These are phyloP conservation scores for Mesorhabditis sp. DNA, from an alignment of 2,888 invertebrate species.

Conservation along the genomic window DNA sequence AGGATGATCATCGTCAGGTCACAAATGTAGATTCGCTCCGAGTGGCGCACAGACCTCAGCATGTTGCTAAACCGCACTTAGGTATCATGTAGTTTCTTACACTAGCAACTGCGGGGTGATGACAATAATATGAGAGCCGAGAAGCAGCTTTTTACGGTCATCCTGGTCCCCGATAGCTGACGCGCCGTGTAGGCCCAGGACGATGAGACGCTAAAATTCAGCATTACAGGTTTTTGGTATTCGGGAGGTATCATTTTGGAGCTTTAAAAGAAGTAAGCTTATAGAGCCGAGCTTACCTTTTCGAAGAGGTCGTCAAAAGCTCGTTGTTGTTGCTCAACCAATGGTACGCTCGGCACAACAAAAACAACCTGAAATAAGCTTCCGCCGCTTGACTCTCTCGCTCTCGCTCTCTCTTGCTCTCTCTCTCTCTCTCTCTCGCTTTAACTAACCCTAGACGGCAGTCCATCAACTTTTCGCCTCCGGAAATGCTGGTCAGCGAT, in stretches of 20 bases:
- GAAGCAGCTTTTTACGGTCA: conserved; percentile 16
- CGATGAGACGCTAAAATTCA: conserved; percentile 15
- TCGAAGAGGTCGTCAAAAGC: conserved; percentile 29
- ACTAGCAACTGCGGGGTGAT: conserved; percentile 51
- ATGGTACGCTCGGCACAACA: conserved; percentile 52
- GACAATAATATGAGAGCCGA: conserved; percentile 33
- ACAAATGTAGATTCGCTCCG: conserved; percentile 43
- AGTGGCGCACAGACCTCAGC: conserved; percentile 34
- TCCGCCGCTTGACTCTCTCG: no score
- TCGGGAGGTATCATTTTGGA: no score
- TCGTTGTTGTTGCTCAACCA: conserved; percentile 49
- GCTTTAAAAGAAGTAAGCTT: no score
- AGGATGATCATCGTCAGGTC: conserved; percentile 51
- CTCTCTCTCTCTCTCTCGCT: no score
- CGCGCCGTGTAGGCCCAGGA: conserved; percentile 44
- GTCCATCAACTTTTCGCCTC: conserved; percentile 11
- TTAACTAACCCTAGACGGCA: conserved; percentile 26
- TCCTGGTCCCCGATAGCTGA: conserved; percentile 25
- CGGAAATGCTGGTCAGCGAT: conserved; percentile 42
- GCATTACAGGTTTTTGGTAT: no score
- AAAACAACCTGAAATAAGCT: conserved; percentile 22
- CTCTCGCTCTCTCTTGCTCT: no score
- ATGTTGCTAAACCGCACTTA: conserved; percentile 35
- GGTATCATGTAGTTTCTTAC: conserved; percentile 14
- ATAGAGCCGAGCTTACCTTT: no score